These are phyloP conservation scores for Papilio glaucus DNA, from an alignment of 1,140 invertebrate species.

Conservation along the genomic window DNA sequence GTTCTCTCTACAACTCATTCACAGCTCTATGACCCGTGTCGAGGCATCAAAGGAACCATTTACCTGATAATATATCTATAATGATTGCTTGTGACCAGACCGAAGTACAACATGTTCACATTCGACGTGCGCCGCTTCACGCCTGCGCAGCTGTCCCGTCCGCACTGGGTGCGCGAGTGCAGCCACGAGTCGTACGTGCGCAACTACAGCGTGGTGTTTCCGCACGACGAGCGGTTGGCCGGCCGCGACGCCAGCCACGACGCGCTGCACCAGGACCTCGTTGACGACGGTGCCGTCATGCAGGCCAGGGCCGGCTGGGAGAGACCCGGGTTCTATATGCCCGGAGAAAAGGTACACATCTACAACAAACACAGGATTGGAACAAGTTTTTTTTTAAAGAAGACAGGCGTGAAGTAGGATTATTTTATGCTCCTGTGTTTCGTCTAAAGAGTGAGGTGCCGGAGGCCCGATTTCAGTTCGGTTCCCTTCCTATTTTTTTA, in stretches of 20 bases:
- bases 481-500: too few relatives aligned
- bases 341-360: conserved; percentile 73
- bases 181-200: conserved; percentile 94
- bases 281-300: conserved; percentile 91
- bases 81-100: conserved; percentile 83
- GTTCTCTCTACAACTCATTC: too few relatives aligned
- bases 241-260: conserved; percentile 85
- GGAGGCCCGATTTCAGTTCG: too few relatives aligned
- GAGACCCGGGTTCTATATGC: conserved; percentile 88
- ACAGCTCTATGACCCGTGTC: too few relatives aligned
- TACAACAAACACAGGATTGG: too few relatives aligned
- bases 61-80: too few relatives aligned
- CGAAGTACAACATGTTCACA: conserved; percentile 92
- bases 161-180: conserved; percentile 90
- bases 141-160: conserved; percentile 86
- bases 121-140: conserved; percentile 93
- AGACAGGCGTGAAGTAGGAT: too few relatives aligned
- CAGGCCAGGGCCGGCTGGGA: conserved; percentile 94
- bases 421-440: too few relatives aligned
- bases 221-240: conserved; percentile 93
- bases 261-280: conserved; percentile 84
- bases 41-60: too few relatives aligned
- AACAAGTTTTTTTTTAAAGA: too few relatives aligned
- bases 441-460: too few relatives aligned
- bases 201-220: conserved; percentile 93